Base-by-base conservation (phyloP, 2,797 vertebrate species). In the Cuniculus paca region DNA sequence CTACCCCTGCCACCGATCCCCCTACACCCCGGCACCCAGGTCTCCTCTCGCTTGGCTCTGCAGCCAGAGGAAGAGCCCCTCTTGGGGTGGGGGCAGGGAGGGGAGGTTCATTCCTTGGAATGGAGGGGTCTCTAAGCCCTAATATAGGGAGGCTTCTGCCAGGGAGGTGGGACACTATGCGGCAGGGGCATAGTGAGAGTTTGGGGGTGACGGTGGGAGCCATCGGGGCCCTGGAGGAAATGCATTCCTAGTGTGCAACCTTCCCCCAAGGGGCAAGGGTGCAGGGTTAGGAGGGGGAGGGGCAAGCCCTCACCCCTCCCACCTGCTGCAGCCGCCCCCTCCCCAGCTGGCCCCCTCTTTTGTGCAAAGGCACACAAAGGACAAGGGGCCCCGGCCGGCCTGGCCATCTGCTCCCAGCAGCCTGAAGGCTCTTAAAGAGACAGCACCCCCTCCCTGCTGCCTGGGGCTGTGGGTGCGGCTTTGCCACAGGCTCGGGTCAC, bases 391-490 rank as follows among this genome's bases (percentile, higher is more conserved):
- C 95, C 39, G 97, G 97, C 96, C 95, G 95, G 94, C 97, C 97
- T 97, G 98, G 98, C 98, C 98, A 98, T 98, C 98, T 98, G 98
- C 98, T 98, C 98, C 97, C 96, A 96, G 96, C 97, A 97, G 97
- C 97, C 96, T 97, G 97, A 97, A 98, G 97, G 97, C 97, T 98
- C 98, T 98, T 98, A 98, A 98, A 98, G 98, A 97, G 98, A 98
- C 98, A 98, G 98, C 79, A 97, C 96, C 97, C 95, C 97, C 97
- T 97, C 97, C 95, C 95, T 96, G 91, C 96, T 28, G 34, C 63
- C 97, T 72, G 50, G 96, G 96, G 91, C 97, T 91, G 58, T 39
- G 31, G 96, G 94, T 56, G 28, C 39, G 17, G 74, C 65, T 45
- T 6, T 56, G 52, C 95, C 68, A 42, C 31, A 1, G 45, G 83